Conservation (phyloP, 1,140 invertebrate species). For the Medauroidea extradentata region DNA sequence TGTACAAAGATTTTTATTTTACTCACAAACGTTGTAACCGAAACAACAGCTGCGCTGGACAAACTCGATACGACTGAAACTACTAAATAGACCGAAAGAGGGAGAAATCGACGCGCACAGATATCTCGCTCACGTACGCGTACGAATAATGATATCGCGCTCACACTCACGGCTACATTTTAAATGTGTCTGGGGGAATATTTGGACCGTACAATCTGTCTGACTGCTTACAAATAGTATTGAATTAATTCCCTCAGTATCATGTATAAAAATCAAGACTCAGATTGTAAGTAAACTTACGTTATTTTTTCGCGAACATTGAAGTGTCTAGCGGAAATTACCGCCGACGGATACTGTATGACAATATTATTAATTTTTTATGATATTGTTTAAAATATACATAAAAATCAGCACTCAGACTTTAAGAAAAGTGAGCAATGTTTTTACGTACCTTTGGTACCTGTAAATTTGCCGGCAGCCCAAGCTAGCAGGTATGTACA, state of each 20-base stretch:
- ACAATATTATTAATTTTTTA: constrained; percentile 1
- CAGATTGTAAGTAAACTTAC: constrained; percentile 18
- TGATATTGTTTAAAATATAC: background rate
- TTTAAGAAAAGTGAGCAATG: background rate
- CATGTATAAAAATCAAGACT: constrained; percentile 21
- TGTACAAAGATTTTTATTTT: background rate
- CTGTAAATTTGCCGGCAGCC: background rate
- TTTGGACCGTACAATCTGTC: constrained; percentile 18
- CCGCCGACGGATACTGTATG: background rate
- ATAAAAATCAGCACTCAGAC: background rate
- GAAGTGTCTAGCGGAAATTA: background rate
- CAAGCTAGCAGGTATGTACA: background rate
- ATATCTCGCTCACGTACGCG: background rate
- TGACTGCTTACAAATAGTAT: constrained; percentile 18
- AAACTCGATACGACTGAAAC: too few species aligned
- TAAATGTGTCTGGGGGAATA: constrained; percentile 12
- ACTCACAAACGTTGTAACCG: background rate
- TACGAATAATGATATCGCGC: background rate
- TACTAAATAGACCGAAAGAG: too few species aligned
- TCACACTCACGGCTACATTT: background rate
- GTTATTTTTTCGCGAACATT: constrained; percentile 6
- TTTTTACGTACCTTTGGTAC: background rate
- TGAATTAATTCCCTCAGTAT: constrained; percentile 19
- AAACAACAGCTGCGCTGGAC: background rate
- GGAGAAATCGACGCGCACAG: too few species aligned